Evolutionary conservation across 2,797 vertebrate genomes (phyloP).

Genomic region (Meriones psammophilus): DNA sequence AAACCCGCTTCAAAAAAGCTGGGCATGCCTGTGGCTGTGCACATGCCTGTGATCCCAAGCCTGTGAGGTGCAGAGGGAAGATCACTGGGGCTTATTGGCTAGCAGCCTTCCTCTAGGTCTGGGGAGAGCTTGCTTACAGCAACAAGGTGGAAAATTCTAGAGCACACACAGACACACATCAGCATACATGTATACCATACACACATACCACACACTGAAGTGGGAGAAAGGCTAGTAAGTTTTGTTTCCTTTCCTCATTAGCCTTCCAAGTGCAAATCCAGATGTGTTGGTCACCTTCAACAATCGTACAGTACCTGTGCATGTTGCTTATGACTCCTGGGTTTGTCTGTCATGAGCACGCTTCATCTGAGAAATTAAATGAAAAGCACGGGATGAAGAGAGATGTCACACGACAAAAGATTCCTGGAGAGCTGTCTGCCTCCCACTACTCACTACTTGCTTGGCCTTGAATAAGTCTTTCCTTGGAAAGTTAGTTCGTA

Average conservation of each 20-base stretch:
- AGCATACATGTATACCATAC: neutral
- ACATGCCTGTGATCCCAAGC: neutral
- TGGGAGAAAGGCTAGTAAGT: neutral
- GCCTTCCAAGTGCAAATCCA: neutral
- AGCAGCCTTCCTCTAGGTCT: neutral
- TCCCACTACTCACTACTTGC: neutral
- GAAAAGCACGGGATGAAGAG: neutral
- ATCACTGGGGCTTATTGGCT: neutral
- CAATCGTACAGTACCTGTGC: neutral
- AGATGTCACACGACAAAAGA: neutral
- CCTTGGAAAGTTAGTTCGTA: neutral
- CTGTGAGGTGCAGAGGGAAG: no score
- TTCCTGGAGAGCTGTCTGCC: slow-evolving; percentile 13
- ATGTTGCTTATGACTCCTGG: neutral
- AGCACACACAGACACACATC: neutral
- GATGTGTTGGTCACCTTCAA: neutral
- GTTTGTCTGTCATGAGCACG: neutral
- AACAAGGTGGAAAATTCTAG: neutral
- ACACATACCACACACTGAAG: neutral
- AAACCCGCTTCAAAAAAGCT: neutral
- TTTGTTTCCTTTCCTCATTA: neutral
- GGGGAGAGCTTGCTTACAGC: neutral
- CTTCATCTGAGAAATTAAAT: neutral
- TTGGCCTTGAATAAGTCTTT: slow-evolving; percentile 3
- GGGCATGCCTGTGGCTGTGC: neutral